Base-by-base conservation (phyloP, 2,888 invertebrate species). In the Teinopalpus imperialis region DNA sequence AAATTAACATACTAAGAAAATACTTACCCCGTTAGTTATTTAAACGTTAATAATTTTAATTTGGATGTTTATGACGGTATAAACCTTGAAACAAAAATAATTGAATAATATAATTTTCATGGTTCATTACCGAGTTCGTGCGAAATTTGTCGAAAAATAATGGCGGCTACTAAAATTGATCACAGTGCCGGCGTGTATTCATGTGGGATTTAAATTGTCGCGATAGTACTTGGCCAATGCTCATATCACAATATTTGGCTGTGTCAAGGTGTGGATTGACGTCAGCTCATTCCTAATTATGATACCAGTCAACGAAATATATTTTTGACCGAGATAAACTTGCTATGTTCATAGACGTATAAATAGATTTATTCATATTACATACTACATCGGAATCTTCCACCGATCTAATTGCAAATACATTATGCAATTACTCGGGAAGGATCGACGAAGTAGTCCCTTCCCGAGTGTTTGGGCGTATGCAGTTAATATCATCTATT, bases 261-360 rank as follows among this genome's bases (percentile, higher is more conserved):
- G 37, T 32, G 44, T 44, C 44, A 44, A 44, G 44, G 44, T 39
- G 32, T 37, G 39, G 32, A 21, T 39, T 45, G 45, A 45, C 45
- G 39, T 45, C 45, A 45, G 21, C 13, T 13, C 26, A 14, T 45
- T 20, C 31, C 27, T 39, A 39, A 45, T 45, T 39, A 45, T 45
- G 39, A 39, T 34, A 39, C 9, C 27, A n/a, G 26, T 39, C 37
- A 32, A 39, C 26, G 24, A 32, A 45, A 45, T 39, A 8, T 34
- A 44, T 39, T 37, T 37, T 10, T 43, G 13, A 16, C 18, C 10
- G 9, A 6, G 6, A 27, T 26, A 37, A 9, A 8, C 10, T 3
- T 6, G n/a, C n/a, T n/a, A n/a, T n/a, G n/a, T n/a, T n/a, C n/a
- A n/a, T n/a, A n/a, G n/a, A n/a, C n/a, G n/a, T n/a, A n/a, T n/a